Conservation (phyloP, 2,797 vertebrate genomes). For the Pipistrellus kuhlii region DNA sequence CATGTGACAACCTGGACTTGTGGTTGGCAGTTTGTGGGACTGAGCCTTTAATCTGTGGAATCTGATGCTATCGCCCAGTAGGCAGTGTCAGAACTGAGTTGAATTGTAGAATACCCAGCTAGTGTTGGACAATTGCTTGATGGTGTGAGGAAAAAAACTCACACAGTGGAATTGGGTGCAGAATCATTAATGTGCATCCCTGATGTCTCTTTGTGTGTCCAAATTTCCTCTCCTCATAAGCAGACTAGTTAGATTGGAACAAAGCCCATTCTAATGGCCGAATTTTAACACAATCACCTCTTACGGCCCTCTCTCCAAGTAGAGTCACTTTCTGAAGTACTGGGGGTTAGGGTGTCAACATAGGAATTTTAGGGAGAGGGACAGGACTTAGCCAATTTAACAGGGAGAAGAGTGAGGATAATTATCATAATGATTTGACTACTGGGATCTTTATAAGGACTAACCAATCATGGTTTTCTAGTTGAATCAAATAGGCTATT, state of each 20-base stretch:
- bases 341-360: background rate
- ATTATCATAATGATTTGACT: conserved; percentile 24
- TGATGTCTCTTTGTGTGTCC: background rate
- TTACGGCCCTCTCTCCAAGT: background rate
- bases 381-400: background rate
- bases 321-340: background rate
- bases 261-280: background rate
- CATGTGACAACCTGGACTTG: background rate
- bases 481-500: background rate
- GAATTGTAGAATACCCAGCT: background rate
- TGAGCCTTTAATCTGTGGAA: background rate
- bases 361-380: background rate
- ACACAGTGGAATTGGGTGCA: background rate
- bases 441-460: background rate
- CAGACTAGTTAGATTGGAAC: background rate
- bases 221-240: background rate
- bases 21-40: background rate
- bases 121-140: background rate
- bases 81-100: background rate
- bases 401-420: background rate
- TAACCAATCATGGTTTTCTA: background rate
- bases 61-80: background rate
- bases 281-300: background rate
- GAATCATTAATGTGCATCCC: background rate
- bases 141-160: background rate